Evolutionary conservation across 2,113 vertebrate species (phyloP), one percentile per base, ranked within the genome.

Genomic region (Ardeotis arabs): DNA sequence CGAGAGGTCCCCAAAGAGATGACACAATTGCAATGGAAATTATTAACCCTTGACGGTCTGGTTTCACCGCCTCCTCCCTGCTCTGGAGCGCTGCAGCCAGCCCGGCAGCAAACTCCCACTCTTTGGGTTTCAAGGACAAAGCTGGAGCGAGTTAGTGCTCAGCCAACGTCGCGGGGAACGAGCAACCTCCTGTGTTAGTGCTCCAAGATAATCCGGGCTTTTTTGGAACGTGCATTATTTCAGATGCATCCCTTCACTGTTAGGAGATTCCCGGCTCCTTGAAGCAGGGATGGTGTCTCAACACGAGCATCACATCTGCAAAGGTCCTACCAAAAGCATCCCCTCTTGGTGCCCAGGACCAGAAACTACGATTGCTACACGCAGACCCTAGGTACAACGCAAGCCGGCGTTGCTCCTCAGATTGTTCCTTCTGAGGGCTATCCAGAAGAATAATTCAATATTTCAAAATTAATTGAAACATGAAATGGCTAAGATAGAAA

Each of bases 1-100:
- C 93, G 87, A 95, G 97, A 96, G 96, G 95, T 97, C 98, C 98
- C 97, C 92, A 92, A 98, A 98, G 98, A 97, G 98, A 98, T 98
- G 98, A 98, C 97, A 97, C 97, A 96, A 96, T 97, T 97, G 95
- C 91, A 67, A 95, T 95, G 96, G 95, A 97, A 94, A 95, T 81
- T 47, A 64, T 98, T 98, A 98, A 98, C 97, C 97, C 97, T 66
- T 90, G 37, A 18, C 7, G 4, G 64, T 78, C 93, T 39, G 73
- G 87, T 56, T 78, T 55, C 7, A 0, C 80, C 1, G 5, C 86
- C 73, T 69, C 83, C 82, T 85, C 70, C 49, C 59, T 0, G 31
- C 67, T 64, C 69, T 5, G 4, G 7, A 5, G 21, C 1, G 45
- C 86, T 2, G 5, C 93, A 91, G 84, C 62, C 79, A 62, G 93